phyloP scores from a whole-genome alignment of 2,888 invertebrate species.

The Sesia apiformis region DNA sequence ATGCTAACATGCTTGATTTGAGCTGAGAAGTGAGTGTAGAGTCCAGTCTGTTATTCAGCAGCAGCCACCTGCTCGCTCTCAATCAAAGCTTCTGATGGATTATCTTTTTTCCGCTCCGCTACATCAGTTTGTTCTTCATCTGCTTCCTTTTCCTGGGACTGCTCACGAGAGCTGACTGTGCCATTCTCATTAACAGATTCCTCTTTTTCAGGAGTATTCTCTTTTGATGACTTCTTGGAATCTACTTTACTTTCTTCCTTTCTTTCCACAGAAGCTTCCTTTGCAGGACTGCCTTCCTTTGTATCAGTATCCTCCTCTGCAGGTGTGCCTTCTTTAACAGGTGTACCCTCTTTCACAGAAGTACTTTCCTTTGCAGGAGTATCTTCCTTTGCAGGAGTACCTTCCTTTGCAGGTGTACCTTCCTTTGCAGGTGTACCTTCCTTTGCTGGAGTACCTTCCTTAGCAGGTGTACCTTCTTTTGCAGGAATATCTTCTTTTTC shows the following conservation, averaged over 20 bases:
- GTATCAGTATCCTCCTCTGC: conserved; percentile 25
- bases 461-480: conserved; percentile 17
- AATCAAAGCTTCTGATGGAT: conserved; percentile 56
- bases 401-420: conserved; percentile 23
- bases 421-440: conserved; percentile 27
- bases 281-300: conserved; percentile 26
- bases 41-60: conserved; percentile 42
- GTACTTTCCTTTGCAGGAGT: conserved; percentile 26
- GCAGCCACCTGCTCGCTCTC: conserved; percentile 55
- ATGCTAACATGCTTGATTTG: not conserved
- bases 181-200: conserved; percentile 56
- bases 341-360: conserved; percentile 28
- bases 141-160: conserved; percentile 49
- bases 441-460: conserved; percentile 23
- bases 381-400: conserved; percentile 11
- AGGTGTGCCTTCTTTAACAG: conserved; percentile 21
- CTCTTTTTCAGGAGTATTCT: conserved; percentile 39
- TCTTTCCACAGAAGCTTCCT: conserved; percentile 28
- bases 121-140: conserved; percentile 15
- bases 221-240: conserved; percentile 38
- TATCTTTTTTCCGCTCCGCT: conserved; percentile 42
- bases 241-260: conserved; percentile 26
- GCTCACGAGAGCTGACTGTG: conserved; percentile 54
- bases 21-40: not conserved
- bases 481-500: conserved; percentile 8